Evolutionary conservation across 2,888 invertebrate species (phyloP), one percentile per base, ranked within the genome.

Genomic region (Sclerodermus sp.): DNA sequence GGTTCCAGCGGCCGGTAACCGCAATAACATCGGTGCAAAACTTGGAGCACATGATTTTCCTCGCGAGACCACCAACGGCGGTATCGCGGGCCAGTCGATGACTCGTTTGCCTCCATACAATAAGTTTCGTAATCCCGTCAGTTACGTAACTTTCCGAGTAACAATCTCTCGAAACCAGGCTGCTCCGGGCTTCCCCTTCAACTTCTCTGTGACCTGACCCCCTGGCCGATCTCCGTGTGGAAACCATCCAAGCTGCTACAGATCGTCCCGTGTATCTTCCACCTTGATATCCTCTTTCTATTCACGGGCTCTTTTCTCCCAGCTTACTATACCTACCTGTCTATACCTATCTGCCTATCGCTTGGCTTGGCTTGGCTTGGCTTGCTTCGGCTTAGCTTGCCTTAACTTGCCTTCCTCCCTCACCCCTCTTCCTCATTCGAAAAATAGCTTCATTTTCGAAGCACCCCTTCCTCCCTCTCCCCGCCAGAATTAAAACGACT

Each of bases 51-150:
- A 53, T 46, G 46, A 47, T 48, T 50, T 34, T 16, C 23, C 23
- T 23, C 23, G 23, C 23, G 23, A 23, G 23, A 23, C 23, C 23
- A 23, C 23, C 23, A 23, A 8, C 23, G 37, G 44, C 30, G 36
- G 47, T 41, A 47, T 47, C 53, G 46, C 39, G 42, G 18, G 39
- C 12, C 23, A 41, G 41, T 51, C 53, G 53, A 51, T 43, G 53
- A 53, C 56, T 57, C 56, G 41, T 54, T 58, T 57, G 54, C 48
- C 44, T 40, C 45, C 49, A 44, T 54, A 57, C 62, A 60, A 60
- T 62, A 63, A 64, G 62, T 62, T 66, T 58, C 49, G 62, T 62
- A 67, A 66, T 67, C 52, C 56, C 53, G 54, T 54, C 61, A 52
- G 52, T 62, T 60, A 55, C 50, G 57, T 56, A 64, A 64, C 53